These are phyloP conservation scores for Machaerirhynchus nigripectus DNA, from an alignment of 2,113 vertebrate genomes.

Conservation along the genomic window DNA sequence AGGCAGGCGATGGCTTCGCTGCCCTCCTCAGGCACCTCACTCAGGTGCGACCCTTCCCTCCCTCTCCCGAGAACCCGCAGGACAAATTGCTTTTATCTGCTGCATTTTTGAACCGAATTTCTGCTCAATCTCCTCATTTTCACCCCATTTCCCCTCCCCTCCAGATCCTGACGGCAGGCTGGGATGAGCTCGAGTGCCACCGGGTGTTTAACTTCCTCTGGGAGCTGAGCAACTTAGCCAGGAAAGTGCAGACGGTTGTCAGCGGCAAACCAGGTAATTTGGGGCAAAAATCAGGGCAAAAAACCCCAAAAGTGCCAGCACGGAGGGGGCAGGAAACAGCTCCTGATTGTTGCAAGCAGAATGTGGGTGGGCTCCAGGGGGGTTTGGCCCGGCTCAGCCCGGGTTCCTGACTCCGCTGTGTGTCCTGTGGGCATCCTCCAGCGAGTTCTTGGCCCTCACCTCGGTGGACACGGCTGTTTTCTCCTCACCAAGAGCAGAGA, in stretches of 20 bases:
- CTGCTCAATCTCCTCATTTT: neutral
- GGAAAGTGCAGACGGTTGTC: slow-evolving; percentile 76
- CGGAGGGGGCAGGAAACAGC: neutral
- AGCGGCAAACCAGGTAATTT: slow-evolving; percentile 81
- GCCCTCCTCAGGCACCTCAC: neutral
- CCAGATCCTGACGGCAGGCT: slow-evolving; percentile 87
- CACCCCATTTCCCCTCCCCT: neutral
- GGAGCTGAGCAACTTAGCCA: slow-evolving; percentile 76
- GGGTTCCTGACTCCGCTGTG: rapidly evolving
- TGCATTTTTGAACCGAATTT: neutral
- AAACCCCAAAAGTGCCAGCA: rapidly evolving
- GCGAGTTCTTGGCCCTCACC: neutral
- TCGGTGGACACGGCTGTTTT: neutral
- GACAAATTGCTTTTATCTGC: neutral
- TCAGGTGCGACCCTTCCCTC: neutral
- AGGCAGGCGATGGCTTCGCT: neutral
- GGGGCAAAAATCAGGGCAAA: neutral
- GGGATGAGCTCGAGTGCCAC: slow-evolving; percentile 88
- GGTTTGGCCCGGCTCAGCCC: neutral
- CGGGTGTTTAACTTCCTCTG: slow-evolving; percentile 86
- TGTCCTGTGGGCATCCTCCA: rapidly evolving
- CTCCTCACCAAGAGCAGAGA: neutral
- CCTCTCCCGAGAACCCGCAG: neutral
- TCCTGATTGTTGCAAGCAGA: neutral
- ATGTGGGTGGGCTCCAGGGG: neutral